These are phyloP conservation scores for Sparus aurata DNA, from an alignment of 2,797 vertebrate genomes.

Conservation along the genomic window DNA sequence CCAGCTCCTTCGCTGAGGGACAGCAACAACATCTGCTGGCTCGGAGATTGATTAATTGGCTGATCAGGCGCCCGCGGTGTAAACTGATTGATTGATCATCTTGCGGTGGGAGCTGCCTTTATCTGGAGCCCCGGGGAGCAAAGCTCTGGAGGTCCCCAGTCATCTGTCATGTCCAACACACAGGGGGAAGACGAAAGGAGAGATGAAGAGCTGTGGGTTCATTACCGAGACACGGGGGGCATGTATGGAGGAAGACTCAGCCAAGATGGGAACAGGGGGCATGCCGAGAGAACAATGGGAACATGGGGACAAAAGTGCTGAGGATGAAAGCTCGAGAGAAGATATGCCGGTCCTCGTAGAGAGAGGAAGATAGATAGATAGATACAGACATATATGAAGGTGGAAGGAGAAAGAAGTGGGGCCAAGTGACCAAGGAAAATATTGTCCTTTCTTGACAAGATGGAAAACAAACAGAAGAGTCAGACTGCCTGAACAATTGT, in stretches of 20 bases:
- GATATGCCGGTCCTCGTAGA: background rate
- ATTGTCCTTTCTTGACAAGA: background rate
- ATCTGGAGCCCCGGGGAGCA: conserved; percentile 74
- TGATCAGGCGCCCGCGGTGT: conserved; percentile 79
- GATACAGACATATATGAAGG: background rate
- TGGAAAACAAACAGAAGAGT: background rate
- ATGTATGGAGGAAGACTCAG: conserved; percentile 54
- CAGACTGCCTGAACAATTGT: background rate
- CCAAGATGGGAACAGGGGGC: conserved; percentile 41
- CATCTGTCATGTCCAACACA: conserved; percentile 84
- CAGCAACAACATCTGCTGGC: conserved; percentile 80
- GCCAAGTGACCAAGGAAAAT: background rate
- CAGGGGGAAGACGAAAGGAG: conserved; percentile 51
- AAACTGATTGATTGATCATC: conserved; percentile 87
- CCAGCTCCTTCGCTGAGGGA: conserved; percentile 69
- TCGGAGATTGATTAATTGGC: conserved; percentile 84
- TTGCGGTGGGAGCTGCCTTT: conserved; percentile 79
- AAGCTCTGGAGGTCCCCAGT: conserved; percentile 83
- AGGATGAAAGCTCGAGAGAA: conserved; percentile 27
- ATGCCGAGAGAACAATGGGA: conserved; percentile 57
- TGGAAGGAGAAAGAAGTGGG: background rate
- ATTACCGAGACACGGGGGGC: conserved; percentile 75
- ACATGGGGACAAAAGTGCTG: conserved; percentile 46
- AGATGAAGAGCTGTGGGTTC: conserved; percentile 73
- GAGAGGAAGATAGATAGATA: background rate